These are phyloP conservation scores for Melanostigma gelatinosum DNA, from an alignment of 2,113 vertebrate genomes.

Conservation along the genomic window DNA sequence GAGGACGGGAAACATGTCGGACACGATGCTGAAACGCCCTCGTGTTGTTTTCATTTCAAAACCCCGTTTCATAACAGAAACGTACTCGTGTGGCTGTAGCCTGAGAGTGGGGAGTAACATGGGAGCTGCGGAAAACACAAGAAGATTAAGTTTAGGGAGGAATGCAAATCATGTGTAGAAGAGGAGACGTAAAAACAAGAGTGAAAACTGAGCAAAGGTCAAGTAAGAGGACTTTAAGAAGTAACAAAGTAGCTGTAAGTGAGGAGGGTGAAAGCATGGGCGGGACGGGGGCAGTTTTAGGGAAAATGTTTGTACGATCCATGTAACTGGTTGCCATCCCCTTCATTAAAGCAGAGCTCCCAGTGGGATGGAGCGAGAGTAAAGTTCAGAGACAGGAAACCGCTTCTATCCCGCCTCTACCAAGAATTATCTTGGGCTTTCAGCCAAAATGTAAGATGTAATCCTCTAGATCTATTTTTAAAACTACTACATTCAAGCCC, in stretches of 20 bases:
- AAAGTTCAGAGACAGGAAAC: slow-evolving; percentile 50
- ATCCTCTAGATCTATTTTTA: slow-evolving; percentile 35
- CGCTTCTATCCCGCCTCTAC: slow-evolving; percentile 2
- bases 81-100: too few species aligned
- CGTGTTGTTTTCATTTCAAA: too few species aligned
- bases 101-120: neutral
- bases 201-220: neutral
- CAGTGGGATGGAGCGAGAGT: slow-evolving; percentile 29
- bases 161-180: slow-evolving; percentile 11
- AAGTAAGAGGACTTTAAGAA: neutral
- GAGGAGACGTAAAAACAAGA: neutral
- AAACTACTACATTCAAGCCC: slow-evolving; percentile 12
- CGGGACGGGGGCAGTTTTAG: neutral
- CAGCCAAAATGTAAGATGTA: slow-evolving; percentile 4
- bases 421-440: slow-evolving; percentile 31
- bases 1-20: too few species aligned
- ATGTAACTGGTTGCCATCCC: slow-evolving; percentile 20
- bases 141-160: neutral
- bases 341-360: slow-evolving; percentile 31
- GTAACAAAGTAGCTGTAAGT: neutral
- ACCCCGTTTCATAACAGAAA: too few species aligned
- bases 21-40: too few species aligned
- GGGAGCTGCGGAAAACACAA: neutral
- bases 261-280: neutral
- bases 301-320: slow-evolving; percentile 16